Evolutionary conservation across 2,113 vertebrate genomes (phyloP), one percentile per base, ranked within the genome.

Genomic region (Uropsilus gracilis): DNA sequence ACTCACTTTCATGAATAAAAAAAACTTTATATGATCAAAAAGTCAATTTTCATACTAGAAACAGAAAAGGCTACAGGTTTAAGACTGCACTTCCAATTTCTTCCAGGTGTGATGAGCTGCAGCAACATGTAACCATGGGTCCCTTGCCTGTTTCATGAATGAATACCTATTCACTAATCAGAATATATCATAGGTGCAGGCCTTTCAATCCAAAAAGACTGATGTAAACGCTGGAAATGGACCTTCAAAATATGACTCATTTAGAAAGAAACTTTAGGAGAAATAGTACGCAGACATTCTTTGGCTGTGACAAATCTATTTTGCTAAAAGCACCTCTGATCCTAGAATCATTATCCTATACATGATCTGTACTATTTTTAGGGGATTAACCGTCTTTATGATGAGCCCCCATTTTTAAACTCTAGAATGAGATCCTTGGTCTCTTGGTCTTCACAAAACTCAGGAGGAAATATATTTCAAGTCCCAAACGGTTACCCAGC

Each of bases 371-470:
- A 20, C 84, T 95, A 39, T 78, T 76, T 95, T 84, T 53, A 63
- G 71, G 90, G 85, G 18, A 86, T 17, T 44, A 77, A 82, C 32
- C 22, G 48, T 88, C 28, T 76, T 84, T 73, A 80, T 4, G 1
- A 71, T 69, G 22, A 71, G 1, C 2, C 12, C 34, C 72, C n/a
- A 80, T 89, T 94, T 92, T 92, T 77, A 64, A 94, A 37, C 46
- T 71, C 75, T 22, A 80, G 53, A 68, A 57, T 71, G 18, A 32
- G 30, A 61, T 57, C 3, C 69, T 66, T 66, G 20, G 16, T 26
- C 76, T 96, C 69, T 66, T 72, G 20, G 16, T 30, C 76, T 96
- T 77, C 50, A 76, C 68, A 94, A 90, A 53, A 22, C 17, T 85
- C 48, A 22, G 55, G 18, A 84, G 13, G 30, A 66, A 87, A 90